Evolutionary conservation across 1,140 invertebrate genomes (phyloP).

Genomic region (Lepidurus apus): DNA sequence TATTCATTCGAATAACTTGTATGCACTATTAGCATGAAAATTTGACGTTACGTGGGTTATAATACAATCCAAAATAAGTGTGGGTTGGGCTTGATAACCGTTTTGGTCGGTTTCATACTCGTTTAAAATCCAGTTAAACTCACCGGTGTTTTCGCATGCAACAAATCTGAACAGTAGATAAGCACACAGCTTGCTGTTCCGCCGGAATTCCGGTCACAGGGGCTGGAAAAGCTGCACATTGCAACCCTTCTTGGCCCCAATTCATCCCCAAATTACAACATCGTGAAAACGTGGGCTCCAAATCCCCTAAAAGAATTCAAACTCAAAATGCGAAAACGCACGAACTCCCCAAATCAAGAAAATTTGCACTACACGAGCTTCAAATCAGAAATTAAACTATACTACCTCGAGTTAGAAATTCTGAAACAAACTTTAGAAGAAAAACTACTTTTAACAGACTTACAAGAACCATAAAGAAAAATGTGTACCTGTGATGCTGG

Average conservation of each 20-base stretch:
- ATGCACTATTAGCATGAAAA: too few relatives aligned
- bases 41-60: background rate
- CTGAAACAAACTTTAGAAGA: too few relatives aligned
- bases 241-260: conserved; percentile 48
- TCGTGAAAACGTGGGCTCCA: conserved; percentile 48
- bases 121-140: conserved; percentile 14
- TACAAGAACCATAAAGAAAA: background rate
- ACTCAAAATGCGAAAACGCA: background rate
- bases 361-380: too few relatives aligned
- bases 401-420: too few relatives aligned
- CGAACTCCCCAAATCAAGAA: background rate
- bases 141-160: conserved; percentile 47
- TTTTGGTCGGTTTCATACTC: background rate
- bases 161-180: conserved; percentile 51
- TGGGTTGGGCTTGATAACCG: background rate
- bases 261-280: conserved; percentile 50
- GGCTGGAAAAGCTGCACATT: conserved; percentile 47
- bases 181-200: conserved; percentile 48
- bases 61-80: too few relatives aligned
- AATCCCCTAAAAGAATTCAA: conserved; percentile 38
- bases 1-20: too few relatives aligned
- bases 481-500: background rate
- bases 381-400: too few relatives aligned
- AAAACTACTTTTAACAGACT: background rate
- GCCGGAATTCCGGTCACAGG: conserved; percentile 47